Evolutionary conservation across 2,797 vertebrate species (phyloP).

Genomic region (Danio albolineatus): DNA sequence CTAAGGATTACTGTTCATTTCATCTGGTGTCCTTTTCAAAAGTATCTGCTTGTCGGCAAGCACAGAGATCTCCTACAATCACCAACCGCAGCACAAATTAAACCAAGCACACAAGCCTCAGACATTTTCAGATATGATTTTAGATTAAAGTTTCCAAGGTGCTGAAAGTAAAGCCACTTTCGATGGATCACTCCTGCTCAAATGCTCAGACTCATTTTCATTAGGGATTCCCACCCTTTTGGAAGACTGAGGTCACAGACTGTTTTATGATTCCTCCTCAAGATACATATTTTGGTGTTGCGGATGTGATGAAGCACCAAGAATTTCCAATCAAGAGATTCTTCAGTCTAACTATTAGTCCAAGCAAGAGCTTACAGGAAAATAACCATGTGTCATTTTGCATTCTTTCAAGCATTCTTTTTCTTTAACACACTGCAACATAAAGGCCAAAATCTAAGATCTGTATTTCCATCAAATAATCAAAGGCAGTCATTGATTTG

Average conservation of each 20-base stretch:
- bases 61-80: conserved; percentile 65
- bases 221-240: conserved; percentile 25
- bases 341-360: conserved; percentile 21
- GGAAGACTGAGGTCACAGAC: conserved; percentile 25
- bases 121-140: conserved; percentile 23
- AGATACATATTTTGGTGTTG: conserved; percentile 34
- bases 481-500: background rate
- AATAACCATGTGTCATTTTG: conserved; percentile 37
- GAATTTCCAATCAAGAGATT: conserved; percentile 34
- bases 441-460: background rate
- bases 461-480: background rate
- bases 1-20: conserved; percentile 79
- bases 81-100: conserved; percentile 41
- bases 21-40: conserved; percentile 69
- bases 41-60: conserved; percentile 73
- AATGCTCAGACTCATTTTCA: conserved; percentile 11
- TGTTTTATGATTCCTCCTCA: conserved; percentile 30
- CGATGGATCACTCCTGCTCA: background rate
- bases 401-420: conserved; percentile 35
- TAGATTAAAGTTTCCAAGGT: conserved; percentile 12
- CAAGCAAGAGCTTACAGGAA: conserved; percentile 11
- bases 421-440: background rate
- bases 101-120: conserved; percentile 23
- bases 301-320: conserved; percentile 1
- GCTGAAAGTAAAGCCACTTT: conserved; percentile 7